Evolutionary conservation across 2,888 invertebrate species (phyloP).

Genomic region (Athripsodes cinereus): DNA sequence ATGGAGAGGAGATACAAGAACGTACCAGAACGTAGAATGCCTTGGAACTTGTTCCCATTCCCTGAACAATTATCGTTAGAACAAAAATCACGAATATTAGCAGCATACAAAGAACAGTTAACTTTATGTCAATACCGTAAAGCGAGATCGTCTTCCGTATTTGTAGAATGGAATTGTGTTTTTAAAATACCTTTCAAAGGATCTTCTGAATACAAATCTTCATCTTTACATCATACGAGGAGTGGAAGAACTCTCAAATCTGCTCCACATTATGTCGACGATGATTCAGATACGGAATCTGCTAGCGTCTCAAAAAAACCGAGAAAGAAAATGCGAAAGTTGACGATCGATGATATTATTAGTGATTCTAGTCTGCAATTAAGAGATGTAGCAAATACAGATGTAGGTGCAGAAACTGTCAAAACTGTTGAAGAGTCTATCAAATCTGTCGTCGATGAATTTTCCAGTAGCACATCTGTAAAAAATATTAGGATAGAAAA

Average conservation of each 20-base stretch:
- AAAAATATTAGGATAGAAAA: too few species aligned
- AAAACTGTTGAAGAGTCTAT: too few species aligned
- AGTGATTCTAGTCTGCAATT: conserved; percentile 20
- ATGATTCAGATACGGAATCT: conserved; percentile 18
- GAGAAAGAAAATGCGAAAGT: conserved; percentile 20
- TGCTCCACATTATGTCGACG: conserved; percentile 22
- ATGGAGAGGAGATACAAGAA: conserved; percentile 22
- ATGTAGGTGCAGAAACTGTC: background rate
- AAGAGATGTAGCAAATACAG: conserved; percentile 4
- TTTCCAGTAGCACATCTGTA: too few species aligned
- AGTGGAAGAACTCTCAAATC: conserved; percentile 22
- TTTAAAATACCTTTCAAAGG: conserved; percentile 16
- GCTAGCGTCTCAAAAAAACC: conserved; percentile 10
- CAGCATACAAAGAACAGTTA: conserved; percentile 22
- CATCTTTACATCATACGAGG: conserved; percentile 19
- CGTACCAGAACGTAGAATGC: conserved; percentile 22
- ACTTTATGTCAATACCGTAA: conserved; percentile 22
- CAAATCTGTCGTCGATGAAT: too few species aligned
- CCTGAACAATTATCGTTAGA: conserved; percentile 21
- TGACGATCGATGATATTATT: conserved; percentile 21
- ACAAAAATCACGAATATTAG: conserved; percentile 17
- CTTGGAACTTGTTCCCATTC: conserved; percentile 24
- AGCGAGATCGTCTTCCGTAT: conserved; percentile 19
- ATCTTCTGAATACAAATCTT: conserved; percentile 9
- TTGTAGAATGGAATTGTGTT: conserved; percentile 23